These are phyloP conservation scores for Drosophila mimica DNA, from an alignment of 2,888 invertebrate genomes.

Conservation along the genomic window DNA sequence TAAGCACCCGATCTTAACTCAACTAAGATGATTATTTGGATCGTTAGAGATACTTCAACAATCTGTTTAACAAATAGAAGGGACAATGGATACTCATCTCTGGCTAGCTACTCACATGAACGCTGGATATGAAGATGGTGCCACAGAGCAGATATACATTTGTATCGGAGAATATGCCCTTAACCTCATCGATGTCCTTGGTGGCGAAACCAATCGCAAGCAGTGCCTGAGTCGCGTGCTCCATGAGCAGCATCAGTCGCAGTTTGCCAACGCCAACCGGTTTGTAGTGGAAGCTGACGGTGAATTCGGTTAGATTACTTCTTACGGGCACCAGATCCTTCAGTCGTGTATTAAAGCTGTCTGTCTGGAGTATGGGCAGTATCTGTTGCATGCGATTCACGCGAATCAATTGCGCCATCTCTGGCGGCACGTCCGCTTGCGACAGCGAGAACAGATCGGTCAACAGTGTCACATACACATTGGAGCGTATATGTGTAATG, in stretches of 20 bases:
- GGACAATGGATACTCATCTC: not conserved
- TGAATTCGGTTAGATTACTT: constrained; percentile 87
- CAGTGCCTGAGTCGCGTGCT: constrained; percentile 90
- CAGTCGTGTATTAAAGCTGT: constrained; percentile 92
- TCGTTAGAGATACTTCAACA: not conserved
- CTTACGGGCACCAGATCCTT: constrained; percentile 90
- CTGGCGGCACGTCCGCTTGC: constrained; percentile 88
- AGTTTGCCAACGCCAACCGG: constrained; percentile 93
- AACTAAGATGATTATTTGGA: not conserved
- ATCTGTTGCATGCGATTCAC: constrained; percentile 88
- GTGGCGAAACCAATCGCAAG: constrained; percentile 90
- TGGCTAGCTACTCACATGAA: constrained; percentile 91
- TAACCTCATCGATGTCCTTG: constrained; percentile 98
- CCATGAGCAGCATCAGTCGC: constrained; percentile 91
- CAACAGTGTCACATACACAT: constrained; percentile 91
- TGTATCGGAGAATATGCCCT: constrained; percentile 97
- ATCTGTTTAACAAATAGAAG: not conserved
- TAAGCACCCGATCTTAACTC: not conserved
- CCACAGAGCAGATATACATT: constrained; percentile 95
- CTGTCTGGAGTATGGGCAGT: constrained; percentile 93
- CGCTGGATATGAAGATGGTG: constrained; percentile 95
- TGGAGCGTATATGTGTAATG: constrained; percentile 91
- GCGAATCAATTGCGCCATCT: constrained; percentile 88
- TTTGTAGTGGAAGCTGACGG: constrained; percentile 89
- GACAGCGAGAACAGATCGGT: constrained; percentile 90